Base-by-base conservation (phyloP, 2,888 invertebrate species). In the Tillus elongatus region DNA sequence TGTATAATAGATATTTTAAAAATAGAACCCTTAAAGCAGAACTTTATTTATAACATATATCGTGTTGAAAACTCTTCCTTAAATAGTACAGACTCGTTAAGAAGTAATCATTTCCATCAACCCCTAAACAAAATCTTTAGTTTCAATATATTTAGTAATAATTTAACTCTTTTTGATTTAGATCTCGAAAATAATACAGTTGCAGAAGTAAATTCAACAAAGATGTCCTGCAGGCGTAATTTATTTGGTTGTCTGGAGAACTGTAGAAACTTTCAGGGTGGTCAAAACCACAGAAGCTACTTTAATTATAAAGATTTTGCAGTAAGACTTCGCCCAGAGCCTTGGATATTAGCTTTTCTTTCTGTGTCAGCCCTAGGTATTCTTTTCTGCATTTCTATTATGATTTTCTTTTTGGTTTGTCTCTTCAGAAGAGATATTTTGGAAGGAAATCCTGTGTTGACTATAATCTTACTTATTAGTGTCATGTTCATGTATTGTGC, bases 281-380 rank as follows among this genome's bases (percentile, higher is more conserved):
- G n/a, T n/a, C 6, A 19, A n/a, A n/a, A n/a, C n/a, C n/a, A n/a
- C n/a, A 19, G 6, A 8, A n/a, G n/a, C 6, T n/a, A 19, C 24
- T 6, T 19, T n/a, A 6, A 19, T 19, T n/a, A 8, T 19, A n/a
- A 19, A 6, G n/a, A 19, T 19, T 6, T n/a, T 8, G 24, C 24
- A n/a, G 6, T 19, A n/a, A 19, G 42, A 16, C 50, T 63, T 32
- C 50, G 61, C 36, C 45, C 55, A 2, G 70, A 64, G 43, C 61
- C 64, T 2, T 79, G 78, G 75, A 72, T 79, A 32, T 74, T 74
- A 15, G 74, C 76, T 9, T 72, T 76, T 35, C 57, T 79, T 41
- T 77, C 82, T 1, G 68, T 82, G 2, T 74, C 79, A n/a, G 71
- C 74, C 15, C 68, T 80, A 11, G 80, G 81, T 1, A 70, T 75